A percentile compares a stretch with the other conserved stretches of the same genome.
These are phyloP conservation scores for Plebejus anna DNA, from an alignment of 2,888 invertebrate species.

Conservation along the genomic window DNA sequence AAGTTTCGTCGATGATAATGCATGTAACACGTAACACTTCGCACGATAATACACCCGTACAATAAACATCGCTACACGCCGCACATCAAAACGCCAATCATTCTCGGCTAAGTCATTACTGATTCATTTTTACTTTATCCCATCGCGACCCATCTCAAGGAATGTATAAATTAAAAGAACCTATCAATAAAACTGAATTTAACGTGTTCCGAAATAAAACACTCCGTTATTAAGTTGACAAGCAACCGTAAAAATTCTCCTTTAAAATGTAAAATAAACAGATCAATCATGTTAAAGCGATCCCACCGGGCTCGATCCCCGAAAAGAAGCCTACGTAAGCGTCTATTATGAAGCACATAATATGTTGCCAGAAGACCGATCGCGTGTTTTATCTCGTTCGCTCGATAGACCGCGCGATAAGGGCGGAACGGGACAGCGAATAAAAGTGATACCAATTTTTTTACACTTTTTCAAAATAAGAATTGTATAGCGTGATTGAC, in stretches of 20 bases:
- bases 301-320: constrained; percentile 77
- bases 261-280: constrained; percentile 81
- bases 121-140: constrained; percentile 48
- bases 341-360: constrained; percentile 78
- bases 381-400: constrained; percentile 57
- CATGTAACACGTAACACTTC: background rate
- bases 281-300: constrained; percentile 79
- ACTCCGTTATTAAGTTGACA: constrained; percentile 80
- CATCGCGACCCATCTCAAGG: constrained; percentile 51
- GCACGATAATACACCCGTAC: constrained; percentile 13
- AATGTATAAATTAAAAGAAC: constrained; percentile 71
- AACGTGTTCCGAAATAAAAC: constrained; percentile 76
- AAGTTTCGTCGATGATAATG: constrained; percentile 13
- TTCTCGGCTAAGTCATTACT: constrained; percentile 44
- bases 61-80: constrained; percentile 35
- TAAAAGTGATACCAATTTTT: constrained; percentile 70
- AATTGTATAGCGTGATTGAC: constrained; percentile 79
- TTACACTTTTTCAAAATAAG: constrained; percentile 74
- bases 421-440: constrained; percentile 57
- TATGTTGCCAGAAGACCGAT: constrained; percentile 75
- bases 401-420: constrained; percentile 43
- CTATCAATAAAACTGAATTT: constrained; percentile 78
- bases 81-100: constrained; percentile 44
- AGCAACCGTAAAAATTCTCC: constrained; percentile 79
- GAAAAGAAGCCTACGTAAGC: constrained; percentile 79